phyloP scores from a whole-genome alignment of 1,140 invertebrate species.

The Rhagoletis zephyria region DNA sequence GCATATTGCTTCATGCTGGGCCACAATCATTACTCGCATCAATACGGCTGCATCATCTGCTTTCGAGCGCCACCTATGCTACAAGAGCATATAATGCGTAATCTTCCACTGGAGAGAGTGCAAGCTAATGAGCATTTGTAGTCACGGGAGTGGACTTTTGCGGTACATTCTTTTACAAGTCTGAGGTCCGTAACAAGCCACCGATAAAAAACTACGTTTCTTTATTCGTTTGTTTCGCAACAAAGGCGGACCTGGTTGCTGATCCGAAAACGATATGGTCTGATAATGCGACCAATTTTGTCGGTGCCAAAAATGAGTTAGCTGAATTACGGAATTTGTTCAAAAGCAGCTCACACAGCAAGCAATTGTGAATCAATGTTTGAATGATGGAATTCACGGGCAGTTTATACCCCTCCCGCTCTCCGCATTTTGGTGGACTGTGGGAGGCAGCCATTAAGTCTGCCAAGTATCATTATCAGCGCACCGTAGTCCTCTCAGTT shows the following conservation, averaged over 20 bases:
- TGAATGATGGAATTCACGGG: slow-evolving; percentile 44
- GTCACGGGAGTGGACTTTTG: too few species aligned
- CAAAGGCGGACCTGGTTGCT: slow-evolving; percentile 45
- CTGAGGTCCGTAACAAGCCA: not conserved
- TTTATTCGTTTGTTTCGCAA: not conserved
- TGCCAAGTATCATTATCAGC: not conserved
- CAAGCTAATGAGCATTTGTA: too few species aligned
- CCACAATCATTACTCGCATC: not conserved
- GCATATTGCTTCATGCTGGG: not conserved
- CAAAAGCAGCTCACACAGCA: not conserved
- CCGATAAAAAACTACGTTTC: slow-evolving; percentile 24
- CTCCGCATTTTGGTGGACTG: slow-evolving; percentile 44
- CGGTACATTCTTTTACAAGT: too few species aligned
- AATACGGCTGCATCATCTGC: not conserved
- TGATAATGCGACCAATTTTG: too few species aligned
- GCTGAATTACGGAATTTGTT: slow-evolving; percentile 9
- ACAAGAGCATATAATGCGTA: too few species aligned
- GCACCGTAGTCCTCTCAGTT: not conserved
- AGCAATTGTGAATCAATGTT: not conserved
- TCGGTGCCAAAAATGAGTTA: too few species aligned
- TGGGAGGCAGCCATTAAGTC: too few species aligned
- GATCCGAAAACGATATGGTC: slow-evolving; percentile 34
- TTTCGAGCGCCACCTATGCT: not conserved
- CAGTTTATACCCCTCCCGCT: slow-evolving; percentile 54
- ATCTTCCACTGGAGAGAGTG: too few species aligned